These are phyloP conservation scores for Aphaenogaster ashmeadi DNA, from an alignment of 1,140 invertebrate species.

Conservation along the genomic window DNA sequence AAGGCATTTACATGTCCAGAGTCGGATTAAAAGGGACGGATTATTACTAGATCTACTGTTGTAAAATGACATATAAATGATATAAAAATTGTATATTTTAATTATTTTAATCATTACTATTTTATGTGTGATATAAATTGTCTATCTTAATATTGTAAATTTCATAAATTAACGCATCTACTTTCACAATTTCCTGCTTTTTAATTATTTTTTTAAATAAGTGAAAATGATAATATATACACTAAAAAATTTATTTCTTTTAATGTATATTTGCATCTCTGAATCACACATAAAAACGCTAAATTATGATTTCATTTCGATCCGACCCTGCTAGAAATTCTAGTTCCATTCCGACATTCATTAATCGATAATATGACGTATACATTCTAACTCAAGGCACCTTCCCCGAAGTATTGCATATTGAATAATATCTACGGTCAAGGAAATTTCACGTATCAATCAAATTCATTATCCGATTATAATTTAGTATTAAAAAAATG, in stretches of 20 bases:
- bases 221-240: background rate
- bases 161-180: background rate
- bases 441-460: background rate
- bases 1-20: conserved; percentile 30
- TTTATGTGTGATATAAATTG: background rate
- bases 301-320: conserved; percentile 10
- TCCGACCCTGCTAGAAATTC: conserved; percentile 9
- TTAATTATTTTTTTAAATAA: background rate
- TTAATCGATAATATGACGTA: conserved; percentile 51
- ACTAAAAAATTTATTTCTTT: background rate
- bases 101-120: conserved; percentile 6
- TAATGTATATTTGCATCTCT: background rate
- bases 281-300: background rate
- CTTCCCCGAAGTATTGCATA: background rate
- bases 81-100: background rate
- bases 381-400: background rate
- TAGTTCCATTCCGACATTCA: conserved; percentile 31
- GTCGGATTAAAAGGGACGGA: background rate
- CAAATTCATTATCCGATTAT: background rate
- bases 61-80: background rate
- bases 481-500: background rate
- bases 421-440: conserved; percentile 2
- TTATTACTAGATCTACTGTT: background rate
- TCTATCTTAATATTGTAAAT: background rate
- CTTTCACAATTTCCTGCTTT: background rate